Conservation (phyloP, 2,888 invertebrate species). For the Chalcosyrphus nemorum region DNA sequence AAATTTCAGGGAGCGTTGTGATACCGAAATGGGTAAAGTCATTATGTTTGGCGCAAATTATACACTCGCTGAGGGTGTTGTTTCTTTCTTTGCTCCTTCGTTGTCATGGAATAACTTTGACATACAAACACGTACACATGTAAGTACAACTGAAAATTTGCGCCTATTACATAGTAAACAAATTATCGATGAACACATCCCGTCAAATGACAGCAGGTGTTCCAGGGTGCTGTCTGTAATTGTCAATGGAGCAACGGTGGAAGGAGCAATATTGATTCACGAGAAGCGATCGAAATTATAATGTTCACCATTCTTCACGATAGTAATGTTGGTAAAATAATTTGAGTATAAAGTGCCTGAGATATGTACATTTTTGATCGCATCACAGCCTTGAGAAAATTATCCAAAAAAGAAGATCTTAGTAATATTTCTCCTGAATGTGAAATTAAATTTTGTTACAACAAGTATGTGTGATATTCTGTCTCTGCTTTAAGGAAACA, state of each 20-base stretch:
- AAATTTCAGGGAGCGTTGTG: constrained; percentile 63
- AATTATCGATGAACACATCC: constrained; percentile 56
- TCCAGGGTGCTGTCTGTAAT: background rate
- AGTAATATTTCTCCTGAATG: no score
- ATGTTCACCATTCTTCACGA: background rate
- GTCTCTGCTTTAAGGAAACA: no score
- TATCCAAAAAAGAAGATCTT: no score
- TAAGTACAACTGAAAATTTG: constrained; percentile 41
- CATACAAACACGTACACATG: constrained; percentile 49
- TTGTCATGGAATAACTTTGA: constrained; percentile 4
- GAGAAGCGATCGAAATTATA: background rate
- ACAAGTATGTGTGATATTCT: no score
- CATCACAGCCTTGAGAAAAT: no score
- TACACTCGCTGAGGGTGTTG: constrained; percentile 9
- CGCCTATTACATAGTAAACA: constrained; percentile 47
- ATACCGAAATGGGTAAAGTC: constrained; percentile 48
- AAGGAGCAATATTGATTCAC: background rate
- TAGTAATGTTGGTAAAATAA: no score
- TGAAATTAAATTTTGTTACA: no score
- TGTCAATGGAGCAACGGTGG: background rate
- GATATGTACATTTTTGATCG: no score
- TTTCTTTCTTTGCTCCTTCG: background rate
- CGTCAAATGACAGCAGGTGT: constrained; percentile 14
- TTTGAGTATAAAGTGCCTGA: no score
- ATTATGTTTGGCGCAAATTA: constrained; percentile 64